Evolutionary conservation across 2,888 invertebrate species (phyloP), one percentile per base, ranked within the genome.

Genomic region (Tigriopus californicus): DNA sequence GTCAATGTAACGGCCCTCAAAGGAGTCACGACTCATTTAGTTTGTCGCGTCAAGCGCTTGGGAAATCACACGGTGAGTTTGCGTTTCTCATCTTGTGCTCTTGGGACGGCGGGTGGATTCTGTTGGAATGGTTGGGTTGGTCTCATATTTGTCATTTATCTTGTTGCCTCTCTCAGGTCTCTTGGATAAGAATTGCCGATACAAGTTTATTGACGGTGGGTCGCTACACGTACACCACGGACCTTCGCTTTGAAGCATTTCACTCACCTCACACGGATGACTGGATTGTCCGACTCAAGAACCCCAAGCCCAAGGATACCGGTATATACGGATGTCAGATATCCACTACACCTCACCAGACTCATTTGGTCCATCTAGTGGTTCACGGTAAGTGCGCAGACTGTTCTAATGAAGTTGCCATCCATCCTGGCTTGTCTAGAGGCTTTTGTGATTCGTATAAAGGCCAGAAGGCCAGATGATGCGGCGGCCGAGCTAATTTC

Each of bases 261-360:
- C 54, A 54, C 22, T 54, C 54, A 10, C 54, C 54, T 18, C 54
- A 54, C 15, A 54, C 54, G 40, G 40, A 54, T 54, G 54, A 54
- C 15, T 54, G 54, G 54, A 54, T 54, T 41, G 40, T 54, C 18
- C 33, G 54, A 22, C 25, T 54, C 41, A 54, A 54, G 41, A 18
- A 25, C 15, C 54, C 54, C 1, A 40, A 41, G 40, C 5, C 54
- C 1, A 41, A 25, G 18, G 54, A 54, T 15, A 10, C 54, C 18
- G 54, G 54, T 11, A 41, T 54, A 1, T 54, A 54, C 41, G 54
- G 40, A 54, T 54, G 54, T 18, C 54, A 54, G 40, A 54, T 54
- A n/a, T 54, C 54, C 6, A 40, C 54, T 11, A 54, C 54, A 18
- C 44, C 44, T 15, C 44, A 44, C 44, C n/a, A 18, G 10, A 44